Conservation (phyloP, 2,113 vertebrate species). For the Tetraodon nigroviridis region DNA sequence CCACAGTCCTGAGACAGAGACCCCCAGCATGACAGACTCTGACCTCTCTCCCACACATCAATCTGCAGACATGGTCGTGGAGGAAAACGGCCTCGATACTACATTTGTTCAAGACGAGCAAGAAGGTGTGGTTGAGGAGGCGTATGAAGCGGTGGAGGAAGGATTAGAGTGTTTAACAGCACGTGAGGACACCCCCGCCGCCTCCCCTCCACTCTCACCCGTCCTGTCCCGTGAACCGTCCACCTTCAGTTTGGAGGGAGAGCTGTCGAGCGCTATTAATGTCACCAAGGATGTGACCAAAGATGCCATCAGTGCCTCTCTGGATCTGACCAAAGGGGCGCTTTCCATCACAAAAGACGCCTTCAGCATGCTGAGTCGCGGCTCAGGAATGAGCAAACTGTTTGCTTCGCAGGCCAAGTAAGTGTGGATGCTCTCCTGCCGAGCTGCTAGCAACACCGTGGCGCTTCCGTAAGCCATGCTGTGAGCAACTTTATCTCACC, state of each 20-base stretch:
- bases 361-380: constrained; percentile 84
- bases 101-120: constrained; percentile 54
- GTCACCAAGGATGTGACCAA: constrained; percentile 90
- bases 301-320: constrained; percentile 85
- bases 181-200: constrained; percentile 15
- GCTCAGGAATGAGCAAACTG: constrained; percentile 88
- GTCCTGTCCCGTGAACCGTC: constrained; percentile 62
- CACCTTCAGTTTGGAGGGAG: constrained; percentile 83
- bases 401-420: constrained; percentile 82
- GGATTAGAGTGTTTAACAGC: constrained; percentile 37
- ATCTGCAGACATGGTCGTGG: constrained; percentile 23
- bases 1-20: constrained; percentile 83
- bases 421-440: constrained; percentile 29
- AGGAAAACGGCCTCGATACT: constrained; percentile 45
- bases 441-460: constrained; percentile 12
- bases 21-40: constrained; percentile 86
- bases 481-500: neutral
- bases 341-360: constrained; percentile 91
- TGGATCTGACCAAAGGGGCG: constrained; percentile 94
- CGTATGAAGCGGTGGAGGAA: constrained; percentile 82
- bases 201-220: constrained; percentile 55
- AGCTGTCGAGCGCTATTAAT: constrained; percentile 84
- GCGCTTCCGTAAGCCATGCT: constrained; percentile 12
- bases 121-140: constrained; percentile 78
- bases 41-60: constrained; percentile 74